Percentiles rank a stretch among this genome's conserved stretches.
Evolutionary conservation across 1,140 invertebrate genomes (phyloP).

Genomic region (Nilaparvata lugens): DNA sequence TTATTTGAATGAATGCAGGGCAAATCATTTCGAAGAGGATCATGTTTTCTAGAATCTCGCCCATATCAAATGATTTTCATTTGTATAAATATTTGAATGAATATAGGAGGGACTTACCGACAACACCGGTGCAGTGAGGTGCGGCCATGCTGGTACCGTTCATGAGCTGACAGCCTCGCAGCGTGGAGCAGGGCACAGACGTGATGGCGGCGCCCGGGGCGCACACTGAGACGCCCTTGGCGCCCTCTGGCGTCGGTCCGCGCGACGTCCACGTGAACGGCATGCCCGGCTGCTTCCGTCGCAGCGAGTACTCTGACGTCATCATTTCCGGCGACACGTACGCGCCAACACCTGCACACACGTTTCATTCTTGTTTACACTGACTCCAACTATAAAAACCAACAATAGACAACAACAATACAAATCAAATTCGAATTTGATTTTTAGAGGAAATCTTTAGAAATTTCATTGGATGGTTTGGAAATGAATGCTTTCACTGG

Average conservation of each 20-base stretch:
- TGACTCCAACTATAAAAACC: too few species aligned
- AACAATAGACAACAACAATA: too few species aligned
- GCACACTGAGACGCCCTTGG: slow-evolving; percentile 77
- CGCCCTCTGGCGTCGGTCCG: slow-evolving; percentile 82
- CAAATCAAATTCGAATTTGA: too few species aligned
- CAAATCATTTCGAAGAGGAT: background rate
- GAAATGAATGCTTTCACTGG: too few species aligned
- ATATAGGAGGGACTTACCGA: too few species aligned
- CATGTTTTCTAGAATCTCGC: background rate
- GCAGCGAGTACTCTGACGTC: slow-evolving; percentile 85
- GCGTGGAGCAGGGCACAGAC: slow-evolving; percentile 85
- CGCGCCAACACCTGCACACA: slow-evolving; percentile 86
- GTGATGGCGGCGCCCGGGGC: slow-evolving; percentile 96
- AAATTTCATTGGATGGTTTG: too few species aligned
- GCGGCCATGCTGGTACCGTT: slow-evolving; percentile 97
- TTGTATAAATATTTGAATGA: too few species aligned
- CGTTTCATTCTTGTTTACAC: too few species aligned
- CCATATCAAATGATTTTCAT: background rate
- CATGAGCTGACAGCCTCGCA: slow-evolving; percentile 83
- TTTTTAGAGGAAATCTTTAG: too few species aligned
- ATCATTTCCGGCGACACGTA: slow-evolving; percentile 98
- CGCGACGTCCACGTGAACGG: slow-evolving; percentile 94
- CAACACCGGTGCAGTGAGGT: slow-evolving; percentile 85
- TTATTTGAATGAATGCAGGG: too few species aligned
- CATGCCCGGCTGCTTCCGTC: slow-evolving; percentile 70